These are phyloP conservation scores for Endomychus coccineus DNA, from an alignment of 2,888 invertebrate species.

Conservation along the genomic window DNA sequence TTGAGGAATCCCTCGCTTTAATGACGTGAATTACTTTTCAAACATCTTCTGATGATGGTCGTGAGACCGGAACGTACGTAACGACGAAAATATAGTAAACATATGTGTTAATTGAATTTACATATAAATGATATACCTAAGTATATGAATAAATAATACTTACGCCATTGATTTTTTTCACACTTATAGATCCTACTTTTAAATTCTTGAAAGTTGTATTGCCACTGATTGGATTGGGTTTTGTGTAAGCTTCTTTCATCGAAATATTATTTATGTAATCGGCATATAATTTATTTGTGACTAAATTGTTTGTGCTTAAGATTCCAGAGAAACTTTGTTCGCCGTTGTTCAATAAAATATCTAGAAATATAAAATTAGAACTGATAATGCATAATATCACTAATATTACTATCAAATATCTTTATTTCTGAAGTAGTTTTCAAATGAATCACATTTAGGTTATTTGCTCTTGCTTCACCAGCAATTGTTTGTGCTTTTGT, in stretches of 20 bases:
- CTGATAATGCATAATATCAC: not conserved
- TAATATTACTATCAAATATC: slow-evolving; percentile 26
- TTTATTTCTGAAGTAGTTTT: slow-evolving; percentile 19
- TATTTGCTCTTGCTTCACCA: slow-evolving; percentile 24
- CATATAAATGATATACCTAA: too few species aligned
- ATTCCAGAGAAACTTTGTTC: slow-evolving; percentile 22
- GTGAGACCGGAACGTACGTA: too few species aligned
- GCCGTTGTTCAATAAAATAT: slow-evolving; percentile 24
- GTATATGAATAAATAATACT: too few species aligned
- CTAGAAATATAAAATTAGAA: slow-evolving; percentile 18
- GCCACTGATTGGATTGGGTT: slow-evolving; percentile 26
- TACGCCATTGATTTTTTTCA: slow-evolving; percentile 25
- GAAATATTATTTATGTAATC: slow-evolving; percentile 29
- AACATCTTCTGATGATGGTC: too few species aligned
- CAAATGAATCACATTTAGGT: slow-evolving; percentile 21
- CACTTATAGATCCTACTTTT: slow-evolving; percentile 16
- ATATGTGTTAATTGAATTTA: too few species aligned
- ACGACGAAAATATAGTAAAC: too few species aligned
- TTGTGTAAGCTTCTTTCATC: slow-evolving; percentile 28
- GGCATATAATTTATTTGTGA: slow-evolving; percentile 22
- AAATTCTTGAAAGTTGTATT: slow-evolving; percentile 30
- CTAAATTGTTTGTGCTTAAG: slow-evolving; percentile 24
- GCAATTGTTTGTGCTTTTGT: slow-evolving; percentile 29
- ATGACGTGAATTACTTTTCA: too few species aligned
- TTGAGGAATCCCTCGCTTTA: too few species aligned